phyloP scores from a whole-genome alignment of 2,888 invertebrate species.

The Isotomurus palustris region DNA sequence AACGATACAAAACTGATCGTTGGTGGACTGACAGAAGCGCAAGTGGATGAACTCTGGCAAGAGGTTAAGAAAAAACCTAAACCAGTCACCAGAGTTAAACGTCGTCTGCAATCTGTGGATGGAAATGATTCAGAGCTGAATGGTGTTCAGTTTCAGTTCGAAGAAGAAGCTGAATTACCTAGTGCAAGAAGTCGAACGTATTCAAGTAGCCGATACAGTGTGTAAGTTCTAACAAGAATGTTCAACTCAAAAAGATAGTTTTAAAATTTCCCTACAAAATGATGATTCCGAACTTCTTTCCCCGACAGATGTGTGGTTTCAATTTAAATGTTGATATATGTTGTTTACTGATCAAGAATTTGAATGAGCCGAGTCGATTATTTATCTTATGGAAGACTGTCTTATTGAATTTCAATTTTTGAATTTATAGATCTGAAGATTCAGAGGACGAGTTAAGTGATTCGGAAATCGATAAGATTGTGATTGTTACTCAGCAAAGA shows the following conservation, averaged over 20 bases:
- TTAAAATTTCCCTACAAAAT: constrained; percentile 12
- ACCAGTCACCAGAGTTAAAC: constrained; percentile 17
- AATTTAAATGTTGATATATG: constrained; percentile 23
- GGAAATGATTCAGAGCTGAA: constrained; percentile 53
- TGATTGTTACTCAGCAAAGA: constrained; percentile 59
- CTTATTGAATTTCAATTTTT: constrained; percentile 14
- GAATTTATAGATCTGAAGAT: constrained; percentile 60
- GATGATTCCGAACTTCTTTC: constrained; percentile 33
- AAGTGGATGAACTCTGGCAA: constrained; percentile 36
- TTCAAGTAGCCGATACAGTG: constrained; percentile 25
- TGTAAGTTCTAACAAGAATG: constrained; percentile 24
- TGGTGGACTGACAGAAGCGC: neutral
- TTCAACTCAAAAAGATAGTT: constrained; percentile 18
- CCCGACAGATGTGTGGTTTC: constrained; percentile 29
- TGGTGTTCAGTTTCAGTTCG: constrained; percentile 93
- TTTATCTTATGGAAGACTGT: neutral
- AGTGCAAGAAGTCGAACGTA: constrained; percentile 63
- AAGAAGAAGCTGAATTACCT: constrained; percentile 78
- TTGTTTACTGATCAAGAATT: constrained; percentile 17
- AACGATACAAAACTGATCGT: neutral
- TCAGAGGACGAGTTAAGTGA: constrained; percentile 75
- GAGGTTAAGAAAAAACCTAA: constrained; percentile 41
- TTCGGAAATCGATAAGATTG: constrained; percentile 83
- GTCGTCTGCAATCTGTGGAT: constrained; percentile 1
- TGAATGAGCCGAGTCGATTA: neutral